Evolutionary conservation across 2,113 vertebrate species (phyloP), one percentile per base, ranked within the genome.

Genomic region (Melanocharis versteri): DNA sequence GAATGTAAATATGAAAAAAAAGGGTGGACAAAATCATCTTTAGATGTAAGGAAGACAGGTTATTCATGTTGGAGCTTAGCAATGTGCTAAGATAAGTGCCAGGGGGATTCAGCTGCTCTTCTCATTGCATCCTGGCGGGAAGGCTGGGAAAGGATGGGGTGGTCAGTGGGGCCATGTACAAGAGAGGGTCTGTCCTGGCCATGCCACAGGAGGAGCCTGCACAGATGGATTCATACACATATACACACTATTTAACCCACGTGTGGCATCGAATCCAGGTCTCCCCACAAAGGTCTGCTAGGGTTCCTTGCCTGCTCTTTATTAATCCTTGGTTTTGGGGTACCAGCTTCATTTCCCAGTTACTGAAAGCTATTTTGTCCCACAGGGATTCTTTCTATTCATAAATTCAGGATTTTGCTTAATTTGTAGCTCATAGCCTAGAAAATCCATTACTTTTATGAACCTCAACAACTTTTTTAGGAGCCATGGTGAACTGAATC

Each of bases 1-100:
- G 76, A 90, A 93, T 90, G 35, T 83, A 96, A 92, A 93, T 86
- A 90, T n/a, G 33, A 90, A 42, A 31, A n/a, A 66, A 58, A 83
- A 50, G 23, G 16, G 16, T 24, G 33, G 28, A 4, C 15, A 92
- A 70, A 92, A 28, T 60, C 12, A 70, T 48, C 31, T 12, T 53
- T 58, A 87, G 18, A 21, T 70, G 22, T 44, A 66, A 80, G 47
- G 23, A 83, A 77, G 35, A 50, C 14, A 26, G 18, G 7, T 77
- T 93, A 39, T 57, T 80, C 23, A 8, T 39, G 17, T 4, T 54
- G 33, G 26, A 86, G 9, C 11, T 90, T 31, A 1, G 1, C 44
- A 39, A 30, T 50, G 14, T 20, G 48, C 54, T 35, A 28, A 50
- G 44, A 15, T 39, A 75, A 72, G 18, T 33, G 30, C 10, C 11